phyloP scores from a whole-genome alignment of 2,113 vertebrate species.

The Poeciliopsis occidentalis region DNA sequence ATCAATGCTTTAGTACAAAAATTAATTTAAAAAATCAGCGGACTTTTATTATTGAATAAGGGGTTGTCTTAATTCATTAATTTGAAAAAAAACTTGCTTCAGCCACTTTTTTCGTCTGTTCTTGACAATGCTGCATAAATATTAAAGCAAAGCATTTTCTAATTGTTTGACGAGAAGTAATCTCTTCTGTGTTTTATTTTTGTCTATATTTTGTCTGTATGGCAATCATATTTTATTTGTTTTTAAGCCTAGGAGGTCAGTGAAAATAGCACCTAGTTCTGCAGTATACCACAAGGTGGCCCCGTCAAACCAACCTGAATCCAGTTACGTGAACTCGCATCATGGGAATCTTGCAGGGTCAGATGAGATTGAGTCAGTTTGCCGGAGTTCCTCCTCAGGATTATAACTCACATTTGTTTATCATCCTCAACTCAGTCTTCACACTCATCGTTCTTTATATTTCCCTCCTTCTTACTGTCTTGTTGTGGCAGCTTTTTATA shows the following conservation, averaged over 20 bases:
- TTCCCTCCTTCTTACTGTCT: conserved; percentile 6
- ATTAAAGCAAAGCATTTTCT: neutral
- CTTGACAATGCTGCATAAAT: no score
- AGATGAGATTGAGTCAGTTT: neutral
- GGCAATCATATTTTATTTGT: neutral
- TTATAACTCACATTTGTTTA: neutral
- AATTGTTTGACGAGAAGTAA: neutral
- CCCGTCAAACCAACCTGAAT: conserved; percentile 5
- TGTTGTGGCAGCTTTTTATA: conserved; percentile 50
- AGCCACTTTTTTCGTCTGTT: no score
- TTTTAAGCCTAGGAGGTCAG: neutral
- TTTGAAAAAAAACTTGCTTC: no score
- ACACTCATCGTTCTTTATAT: conserved; percentile 4
- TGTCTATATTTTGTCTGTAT: neutral
- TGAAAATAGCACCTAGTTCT: neutral
- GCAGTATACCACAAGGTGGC: conserved; percentile 48
- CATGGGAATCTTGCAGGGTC: neutral
- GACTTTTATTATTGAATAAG: no score
- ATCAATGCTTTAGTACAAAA: no score
- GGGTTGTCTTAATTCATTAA: no score
- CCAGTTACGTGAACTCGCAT: neutral
- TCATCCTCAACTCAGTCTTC: neutral
- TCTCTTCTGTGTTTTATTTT: neutral
- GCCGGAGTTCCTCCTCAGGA: neutral
- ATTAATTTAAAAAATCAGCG: no score